phyloP scores from a whole-genome alignment of 2,113 vertebrate genomes.

The Nicator chloris region DNA sequence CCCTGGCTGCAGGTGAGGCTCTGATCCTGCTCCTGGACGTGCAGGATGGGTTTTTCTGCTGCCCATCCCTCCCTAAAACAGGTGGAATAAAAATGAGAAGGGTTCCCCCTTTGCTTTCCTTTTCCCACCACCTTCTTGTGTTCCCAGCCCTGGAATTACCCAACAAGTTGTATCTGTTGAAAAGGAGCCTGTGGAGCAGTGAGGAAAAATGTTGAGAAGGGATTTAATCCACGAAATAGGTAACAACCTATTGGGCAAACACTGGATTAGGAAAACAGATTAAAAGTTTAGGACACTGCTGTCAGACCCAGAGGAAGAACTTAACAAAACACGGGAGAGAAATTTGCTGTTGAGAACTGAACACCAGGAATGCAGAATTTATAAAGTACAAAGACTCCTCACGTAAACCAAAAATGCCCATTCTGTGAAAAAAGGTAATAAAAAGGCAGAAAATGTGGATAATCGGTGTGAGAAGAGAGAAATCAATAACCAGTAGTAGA shows the following conservation, averaged over 20 bases:
- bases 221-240: neutral
- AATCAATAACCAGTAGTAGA: neutral
- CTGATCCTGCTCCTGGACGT: rapidly evolving
- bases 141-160: neutral
- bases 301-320: neutral
- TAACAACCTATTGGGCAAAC: neutral
- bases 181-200: neutral
- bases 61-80: neutral
- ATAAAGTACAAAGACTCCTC: neutral
- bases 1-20: neutral
- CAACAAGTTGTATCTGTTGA: neutral
- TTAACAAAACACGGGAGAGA: neutral
- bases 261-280: neutral
- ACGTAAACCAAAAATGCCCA: neutral
- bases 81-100: neutral
- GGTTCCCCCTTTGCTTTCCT: neutral
- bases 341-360: neutral
- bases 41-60: neutral
- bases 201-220: neutral
- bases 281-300: neutral
- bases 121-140: neutral
- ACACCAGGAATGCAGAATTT: neutral
- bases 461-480: neutral
- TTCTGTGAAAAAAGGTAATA: neutral
- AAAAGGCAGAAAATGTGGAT: neutral